Evolutionary conservation across 2,113 vertebrate genomes (phyloP).

Genomic region (Nipponia nippon): DNA sequence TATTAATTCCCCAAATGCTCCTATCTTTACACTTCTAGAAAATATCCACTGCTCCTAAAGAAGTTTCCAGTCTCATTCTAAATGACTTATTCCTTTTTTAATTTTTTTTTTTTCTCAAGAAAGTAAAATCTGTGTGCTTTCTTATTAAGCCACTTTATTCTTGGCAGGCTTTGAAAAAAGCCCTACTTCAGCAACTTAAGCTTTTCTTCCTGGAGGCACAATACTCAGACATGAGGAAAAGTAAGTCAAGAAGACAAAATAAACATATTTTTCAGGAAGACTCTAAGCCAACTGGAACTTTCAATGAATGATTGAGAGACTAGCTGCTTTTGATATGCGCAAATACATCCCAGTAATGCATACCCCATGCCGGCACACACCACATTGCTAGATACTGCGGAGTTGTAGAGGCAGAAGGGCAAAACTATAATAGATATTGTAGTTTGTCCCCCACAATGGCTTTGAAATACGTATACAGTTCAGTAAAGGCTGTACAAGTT

Average conservation of each 20-base stretch:
- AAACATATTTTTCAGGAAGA: conserved; percentile 73
- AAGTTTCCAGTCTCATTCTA: conserved; percentile 20
- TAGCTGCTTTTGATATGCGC: conserved; percentile 38
- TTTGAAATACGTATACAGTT: not conserved
- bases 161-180: conserved; percentile 72
- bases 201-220: conserved; percentile 80
- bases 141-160: conserved; percentile 73
- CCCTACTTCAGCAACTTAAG: conserved; percentile 63
- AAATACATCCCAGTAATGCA: not conserved
- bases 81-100: not conserved
- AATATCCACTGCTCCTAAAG: not conserved
- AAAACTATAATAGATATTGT: not conserved
- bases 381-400: not conserved
- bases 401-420: not conserved
- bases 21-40: not conserved
- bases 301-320: conserved; percentile 44
- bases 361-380: not conserved
- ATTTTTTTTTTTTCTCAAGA: not conserved
- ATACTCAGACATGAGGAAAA: conserved; percentile 76
- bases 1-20: not conserved
- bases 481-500: not conserved
- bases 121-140: conserved; percentile 57
- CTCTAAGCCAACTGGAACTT: conserved; percentile 64
- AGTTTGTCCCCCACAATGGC: not conserved
- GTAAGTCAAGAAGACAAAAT: conserved; percentile 81